Evolutionary conservation across 2,888 invertebrate genomes (phyloP).

Genomic region (Metellina segmentata): DNA sequence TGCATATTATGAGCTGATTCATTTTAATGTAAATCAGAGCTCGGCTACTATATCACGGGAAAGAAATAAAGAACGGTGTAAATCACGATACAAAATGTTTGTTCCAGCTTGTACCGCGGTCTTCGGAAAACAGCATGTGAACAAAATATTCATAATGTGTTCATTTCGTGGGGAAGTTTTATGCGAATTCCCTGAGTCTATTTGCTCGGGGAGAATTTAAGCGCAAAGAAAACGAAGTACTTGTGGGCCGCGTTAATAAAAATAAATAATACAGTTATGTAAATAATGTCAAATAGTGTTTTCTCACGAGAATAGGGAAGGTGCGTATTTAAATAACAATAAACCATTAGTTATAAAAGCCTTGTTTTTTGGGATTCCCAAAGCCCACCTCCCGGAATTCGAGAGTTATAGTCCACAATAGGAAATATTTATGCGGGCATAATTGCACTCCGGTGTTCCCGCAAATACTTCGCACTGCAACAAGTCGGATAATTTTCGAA

Average conservation of each 20-base stretch:
- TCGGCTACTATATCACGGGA: slow-evolving; percentile 45
- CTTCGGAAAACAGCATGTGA: slow-evolving; percentile 35
- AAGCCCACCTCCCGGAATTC: slow-evolving; percentile 24
- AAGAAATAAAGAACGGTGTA: slow-evolving; percentile 49
- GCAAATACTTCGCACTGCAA: slow-evolving; percentile 43
- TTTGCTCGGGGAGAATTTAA: slow-evolving; percentile 63
- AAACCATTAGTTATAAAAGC: slow-evolving; percentile 61
- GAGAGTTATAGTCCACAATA: slow-evolving; percentile 35
- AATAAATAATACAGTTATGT: slow-evolving; percentile 69
- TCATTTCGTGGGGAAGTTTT: slow-evolving; percentile 67
- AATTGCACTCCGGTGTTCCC: slow-evolving; percentile 31
- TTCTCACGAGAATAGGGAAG: slow-evolving; percentile 29
- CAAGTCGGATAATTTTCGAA: slow-evolving; percentile 60
- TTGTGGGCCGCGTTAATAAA: slow-evolving; percentile 60
- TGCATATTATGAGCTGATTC: slow-evolving; percentile 58
- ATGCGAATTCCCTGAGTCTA: slow-evolving; percentile 64
- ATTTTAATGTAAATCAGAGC: slow-evolving; percentile 74
- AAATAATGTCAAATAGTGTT: slow-evolving; percentile 51
- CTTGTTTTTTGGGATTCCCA: slow-evolving; percentile 44
- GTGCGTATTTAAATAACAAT: slow-evolving; percentile 71
- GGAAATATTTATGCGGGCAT: slow-evolving; percentile 54
- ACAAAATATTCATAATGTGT: slow-evolving; percentile 72
- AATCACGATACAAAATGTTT: slow-evolving; percentile 72
- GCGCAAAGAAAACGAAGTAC: slow-evolving; percentile 70
- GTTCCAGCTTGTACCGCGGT: slow-evolving; percentile 40